These are phyloP conservation scores for Gonioctena quinquepunctata DNA, from an alignment of 1,140 invertebrate species.

Conservation along the genomic window DNA sequence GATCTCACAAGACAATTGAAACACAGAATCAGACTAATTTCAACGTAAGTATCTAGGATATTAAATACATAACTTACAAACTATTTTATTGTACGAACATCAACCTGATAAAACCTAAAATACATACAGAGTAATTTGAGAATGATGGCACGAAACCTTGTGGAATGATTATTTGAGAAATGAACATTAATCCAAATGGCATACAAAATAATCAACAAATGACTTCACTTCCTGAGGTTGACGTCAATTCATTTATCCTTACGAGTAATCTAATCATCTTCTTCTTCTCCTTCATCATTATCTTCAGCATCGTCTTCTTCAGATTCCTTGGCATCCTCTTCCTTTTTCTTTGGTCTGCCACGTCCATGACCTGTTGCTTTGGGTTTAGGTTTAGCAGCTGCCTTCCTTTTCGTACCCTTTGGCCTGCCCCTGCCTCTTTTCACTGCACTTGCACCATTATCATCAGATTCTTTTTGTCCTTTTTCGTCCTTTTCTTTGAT, in stretches of 20 bases:
- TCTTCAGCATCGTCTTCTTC: conserved; percentile 40
- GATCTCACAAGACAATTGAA: neutral
- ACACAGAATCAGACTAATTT: neutral
- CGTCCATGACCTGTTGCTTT: conserved; percentile 33
- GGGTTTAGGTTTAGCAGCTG: conserved; percentile 33
- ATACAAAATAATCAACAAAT: neutral
- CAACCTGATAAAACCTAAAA: neutral
- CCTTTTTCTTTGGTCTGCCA: conserved; percentile 43
- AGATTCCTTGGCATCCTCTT: conserved; percentile 39
- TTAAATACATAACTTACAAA: neutral
- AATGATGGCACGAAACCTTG: neutral
- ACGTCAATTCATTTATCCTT: neutral
- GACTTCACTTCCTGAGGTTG: neutral
- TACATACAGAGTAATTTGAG: neutral
- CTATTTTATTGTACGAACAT: neutral
- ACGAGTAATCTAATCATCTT: conserved; percentile 24
- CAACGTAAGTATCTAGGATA: neutral
- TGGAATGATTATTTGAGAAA: neutral
- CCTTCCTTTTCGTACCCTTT: conserved; percentile 48
- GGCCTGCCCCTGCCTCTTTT: conserved; percentile 47
- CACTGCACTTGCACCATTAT: conserved; percentile 33
- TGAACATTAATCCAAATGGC: neutral
- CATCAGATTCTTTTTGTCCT: conserved; percentile 37
- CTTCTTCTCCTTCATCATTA: conserved; percentile 34
- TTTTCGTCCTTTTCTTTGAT: conserved; percentile 36